Evolutionary conservation across 1,140 invertebrate genomes (phyloP).

Genomic region (Aradophagus sp.): DNA sequence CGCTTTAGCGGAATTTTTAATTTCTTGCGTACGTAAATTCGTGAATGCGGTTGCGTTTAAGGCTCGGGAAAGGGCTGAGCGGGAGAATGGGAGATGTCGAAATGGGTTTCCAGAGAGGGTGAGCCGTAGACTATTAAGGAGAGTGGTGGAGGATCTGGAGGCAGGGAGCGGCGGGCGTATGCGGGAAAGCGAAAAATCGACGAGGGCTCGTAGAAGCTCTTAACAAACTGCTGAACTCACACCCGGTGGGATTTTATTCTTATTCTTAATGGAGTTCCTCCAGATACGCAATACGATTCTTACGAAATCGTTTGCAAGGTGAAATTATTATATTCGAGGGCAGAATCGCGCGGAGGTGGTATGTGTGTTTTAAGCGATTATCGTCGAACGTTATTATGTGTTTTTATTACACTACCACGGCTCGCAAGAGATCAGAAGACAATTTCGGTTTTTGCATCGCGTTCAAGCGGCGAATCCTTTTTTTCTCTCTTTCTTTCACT

Average conservation of each 20-base stretch:
- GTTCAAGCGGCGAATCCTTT: too few relatives aligned
- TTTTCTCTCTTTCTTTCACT: too few relatives aligned
- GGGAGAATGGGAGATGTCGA: slow-evolving; percentile 47
- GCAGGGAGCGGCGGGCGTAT: slow-evolving; percentile 47
- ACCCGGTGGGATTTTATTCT: slow-evolving; percentile 70
- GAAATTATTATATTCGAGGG: slow-evolving; percentile 44
- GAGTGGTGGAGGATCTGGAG: slow-evolving; percentile 53
- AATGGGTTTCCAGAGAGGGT: slow-evolving; percentile 47
- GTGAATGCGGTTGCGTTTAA: slow-evolving; percentile 45
- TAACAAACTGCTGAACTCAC: slow-evolving; percentile 74
- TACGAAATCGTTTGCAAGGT: slow-evolving; percentile 50
- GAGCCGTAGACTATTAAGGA: slow-evolving; percentile 41
- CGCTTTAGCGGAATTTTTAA: slow-evolving; percentile 37
- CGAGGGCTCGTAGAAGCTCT: slow-evolving; percentile 56
- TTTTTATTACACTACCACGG: neutral
- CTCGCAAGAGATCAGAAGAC: too few relatives aligned
- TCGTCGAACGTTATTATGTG: slow-evolving; percentile 11
- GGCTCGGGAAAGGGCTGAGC: slow-evolving; percentile 48
- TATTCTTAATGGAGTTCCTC: slow-evolving; percentile 69
- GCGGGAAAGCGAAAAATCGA: slow-evolving; percentile 52
- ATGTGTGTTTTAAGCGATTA: slow-evolving; percentile 18
- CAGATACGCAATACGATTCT: slow-evolving; percentile 66
- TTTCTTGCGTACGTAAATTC: slow-evolving; percentile 33
- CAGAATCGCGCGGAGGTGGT: slow-evolving; percentile 26
- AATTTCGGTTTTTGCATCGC: neutral